These are phyloP conservation scores for Schizotus pectinicornis DNA, from an alignment of 2,888 invertebrate genomes.

Conservation along the genomic window DNA sequence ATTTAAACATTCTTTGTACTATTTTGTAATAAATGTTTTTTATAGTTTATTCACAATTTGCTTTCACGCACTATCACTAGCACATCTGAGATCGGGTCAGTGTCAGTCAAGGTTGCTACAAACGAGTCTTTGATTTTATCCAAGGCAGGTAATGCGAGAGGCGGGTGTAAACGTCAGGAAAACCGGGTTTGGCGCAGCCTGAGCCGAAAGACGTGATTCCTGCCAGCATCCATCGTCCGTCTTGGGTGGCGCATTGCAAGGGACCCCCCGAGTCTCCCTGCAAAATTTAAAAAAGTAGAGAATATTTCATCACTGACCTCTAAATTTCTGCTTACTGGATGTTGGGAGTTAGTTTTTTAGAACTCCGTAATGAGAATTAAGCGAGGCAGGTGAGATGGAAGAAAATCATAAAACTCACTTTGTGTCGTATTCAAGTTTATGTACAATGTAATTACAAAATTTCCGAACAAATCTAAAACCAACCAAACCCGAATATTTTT, in stretches of 20 bases:
- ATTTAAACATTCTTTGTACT: constrained; percentile 24
- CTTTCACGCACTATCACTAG: constrained; percentile 21
- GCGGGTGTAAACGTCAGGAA: constrained; percentile 87
- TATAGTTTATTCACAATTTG: constrained; percentile 29
- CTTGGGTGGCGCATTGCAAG: constrained; percentile 77
- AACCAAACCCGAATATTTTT: too few relatives aligned
- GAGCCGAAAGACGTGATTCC: constrained; percentile 93
- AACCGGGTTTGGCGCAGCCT: constrained; percentile 87
- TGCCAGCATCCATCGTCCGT: constrained; percentile 86
- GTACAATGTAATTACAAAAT: too few relatives aligned
- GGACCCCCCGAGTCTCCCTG: constrained; percentile 93
- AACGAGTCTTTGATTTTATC: constrained; percentile 64
- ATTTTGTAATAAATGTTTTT: constrained; percentile 26
- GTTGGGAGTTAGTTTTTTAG: too few relatives aligned
- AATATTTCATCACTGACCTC: not conserved
- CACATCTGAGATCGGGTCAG: constrained; percentile 32
- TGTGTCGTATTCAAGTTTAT: too few relatives aligned
- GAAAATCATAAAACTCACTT: too few relatives aligned
- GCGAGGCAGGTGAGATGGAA: too few relatives aligned
- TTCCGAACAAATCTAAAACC: too few relatives aligned
- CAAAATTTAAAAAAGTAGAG: constrained; percentile 28
- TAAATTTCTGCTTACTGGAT: too few relatives aligned
- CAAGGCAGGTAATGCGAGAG: constrained; percentile 84
- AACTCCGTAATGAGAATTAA: too few relatives aligned
- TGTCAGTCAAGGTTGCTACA: constrained; percentile 31